Evolutionary conservation across 2,888 invertebrate genomes (phyloP), one percentile per base, ranked within the genome.

Genomic region (Cyclophora albipunctata): DNA sequence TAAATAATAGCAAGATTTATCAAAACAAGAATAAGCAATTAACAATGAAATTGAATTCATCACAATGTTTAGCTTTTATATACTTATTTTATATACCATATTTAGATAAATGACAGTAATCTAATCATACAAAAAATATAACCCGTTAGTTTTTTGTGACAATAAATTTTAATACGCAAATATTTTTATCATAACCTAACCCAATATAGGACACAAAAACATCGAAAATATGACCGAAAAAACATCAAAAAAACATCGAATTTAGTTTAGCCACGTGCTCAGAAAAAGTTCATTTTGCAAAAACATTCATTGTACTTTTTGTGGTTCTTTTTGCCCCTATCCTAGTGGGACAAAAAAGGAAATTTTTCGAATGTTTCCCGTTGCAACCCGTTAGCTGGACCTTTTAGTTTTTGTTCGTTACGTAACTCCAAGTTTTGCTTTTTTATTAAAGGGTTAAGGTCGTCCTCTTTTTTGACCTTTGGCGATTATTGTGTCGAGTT

Each of bases 211-310:
- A 65, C 64, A 64, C 67, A 56, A 58, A 69, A 71, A 71, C 69
- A 73, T 75, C 68, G 59, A 63, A 62, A 67, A 62, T 20, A 20
- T 64, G 58, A 53, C 64, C 64, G 82, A 83, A 81, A 81, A 82
- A 60, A 61, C 67, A 77, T 78, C 74, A 67, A 78, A 76, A 83
- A 37, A 4, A 37, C 4, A 81, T 76, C 81, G 66, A 73, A 20
- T 20, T 20, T 20, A 20, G 20, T 20, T 20, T 20, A 37, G 37
- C 78, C 86, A 73, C 87, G 85, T 80, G 87, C 81, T 73, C 63
- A 81, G 81, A 84, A 85, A 84, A 83, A 83, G 81, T 74, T 59
- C 60, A 66, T 67, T 83, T 84, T 81, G 86, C 86, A 86, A 87
- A 85, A 87, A 84, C 76, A 69, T 67, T 82, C 73, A 76, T 74